Percentiles rank a stretch among this genome's conserved stretches.
Evolutionary conservation across 2,113 vertebrate genomes (phyloP).

Genomic region (Procapra przewalskii): DNA sequence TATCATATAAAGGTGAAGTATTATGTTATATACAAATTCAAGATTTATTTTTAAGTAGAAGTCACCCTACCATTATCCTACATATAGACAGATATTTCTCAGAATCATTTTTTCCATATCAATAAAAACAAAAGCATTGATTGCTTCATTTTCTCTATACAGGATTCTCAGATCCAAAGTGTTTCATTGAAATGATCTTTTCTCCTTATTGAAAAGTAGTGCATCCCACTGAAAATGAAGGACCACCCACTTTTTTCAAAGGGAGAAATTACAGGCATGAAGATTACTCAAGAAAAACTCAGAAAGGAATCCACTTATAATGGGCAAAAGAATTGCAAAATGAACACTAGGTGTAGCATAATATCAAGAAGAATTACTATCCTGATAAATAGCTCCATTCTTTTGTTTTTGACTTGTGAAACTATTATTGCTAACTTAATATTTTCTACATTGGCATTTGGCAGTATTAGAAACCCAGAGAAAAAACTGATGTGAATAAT

Average conservation of each 20-base stretch:
- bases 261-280: background rate
- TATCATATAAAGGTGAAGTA: background rate
- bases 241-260: background rate
- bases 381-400: background rate
- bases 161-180: background rate
- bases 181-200: background rate
- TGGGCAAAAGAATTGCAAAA: background rate
- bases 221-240: background rate
- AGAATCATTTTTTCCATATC: background rate
- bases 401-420: background rate
- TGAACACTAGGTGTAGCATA: background rate
- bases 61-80: background rate
- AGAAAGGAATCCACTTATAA: background rate
- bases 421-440: background rate
- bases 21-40: slow-evolving; percentile 28
- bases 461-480: background rate
- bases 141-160: background rate
- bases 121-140: slow-evolving; percentile 33
- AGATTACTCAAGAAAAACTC: background rate
- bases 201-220: background rate
- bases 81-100: background rate
- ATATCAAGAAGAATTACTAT: background rate
- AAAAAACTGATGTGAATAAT: background rate
- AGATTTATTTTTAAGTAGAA: slow-evolving; percentile 47
- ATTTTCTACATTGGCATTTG: background rate